Conservation (phyloP, 2,888 invertebrate genomes). For the Keiferia lycopersicella region DNA sequence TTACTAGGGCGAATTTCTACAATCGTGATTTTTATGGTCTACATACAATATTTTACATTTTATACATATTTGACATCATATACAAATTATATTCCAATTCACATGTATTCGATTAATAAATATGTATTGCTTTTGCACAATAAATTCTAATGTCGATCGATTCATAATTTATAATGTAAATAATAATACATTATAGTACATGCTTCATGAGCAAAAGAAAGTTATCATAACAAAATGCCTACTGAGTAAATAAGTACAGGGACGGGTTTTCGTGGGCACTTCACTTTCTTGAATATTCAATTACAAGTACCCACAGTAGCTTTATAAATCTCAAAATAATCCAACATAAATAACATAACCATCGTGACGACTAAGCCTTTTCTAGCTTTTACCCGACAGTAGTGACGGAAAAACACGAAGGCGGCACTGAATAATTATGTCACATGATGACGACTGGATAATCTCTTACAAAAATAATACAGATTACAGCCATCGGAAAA, state of each 20-base stretch:
- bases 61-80: conserved; percentile 22
- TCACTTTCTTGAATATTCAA: neutral
- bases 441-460: neutral
- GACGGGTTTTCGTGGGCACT: neutral
- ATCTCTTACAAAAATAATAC: conserved; percentile 6
- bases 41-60: conserved; percentile 26
- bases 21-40: conserved; percentile 21
- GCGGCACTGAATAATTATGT: too few species aligned
- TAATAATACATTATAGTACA: conserved; percentile 5
- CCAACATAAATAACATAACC: neutral
- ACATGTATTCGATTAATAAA: conserved; percentile 16
- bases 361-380: neutral
- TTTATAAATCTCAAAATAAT: neutral
- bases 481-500: conserved; percentile 9
- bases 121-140: conserved; percentile 29
- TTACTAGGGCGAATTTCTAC: conserved; percentile 17
- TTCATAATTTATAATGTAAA: conserved; percentile 1
- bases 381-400: too few species aligned
- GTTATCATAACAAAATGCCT: neutral
- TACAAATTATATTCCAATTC: conserved; percentile 25
- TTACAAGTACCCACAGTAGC: neutral
- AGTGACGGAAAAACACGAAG: too few species aligned
- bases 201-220: neutral
- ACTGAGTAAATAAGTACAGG: neutral
- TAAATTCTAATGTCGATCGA: conserved; percentile 9